Evolutionary conservation across 2,113 vertebrate genomes (phyloP), one percentile per base, ranked within the genome.

Genomic region (Dendropsophus ebraccatus): DNA sequence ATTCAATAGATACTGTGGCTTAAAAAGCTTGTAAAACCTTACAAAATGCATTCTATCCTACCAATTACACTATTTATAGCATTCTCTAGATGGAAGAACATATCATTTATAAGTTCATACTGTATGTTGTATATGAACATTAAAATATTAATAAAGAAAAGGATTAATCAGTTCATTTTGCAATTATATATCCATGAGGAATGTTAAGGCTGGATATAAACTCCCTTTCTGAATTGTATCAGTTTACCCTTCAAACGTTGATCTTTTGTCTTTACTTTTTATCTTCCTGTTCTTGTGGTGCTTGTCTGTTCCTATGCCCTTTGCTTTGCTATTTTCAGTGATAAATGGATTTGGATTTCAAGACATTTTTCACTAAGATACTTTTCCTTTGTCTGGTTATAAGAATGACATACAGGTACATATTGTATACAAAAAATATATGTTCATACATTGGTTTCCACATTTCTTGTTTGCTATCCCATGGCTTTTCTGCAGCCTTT

Each of bases 271-370:
- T 60, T 12, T 58, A 47, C 50, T 75, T 32, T 50, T 75, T 75
- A 47, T 56, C 52, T 70, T 74, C 41, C 13, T 52, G 52, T 11
- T 83, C 28, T 47, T 47, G 70, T 49, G 30, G 13, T 75, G 49
- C 65, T 35, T 70, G 35, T 56, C 30, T 60, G 70, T 75, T 56
- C 52, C 45, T 47, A n/a, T 84, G 82, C 70, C 82, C 82, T 84
- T 84, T 84, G 82, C 54, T 75, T 84, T 84, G 23, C 82, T 62
- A 75, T 84, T 84, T 84, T 41, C 70, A 75, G 70, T 84, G 82
- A 84, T 84, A 62, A 84, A 84, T 84, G 82, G 56, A 72, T 75
- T 84, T 60, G 70, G 62, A 75, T 84, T 62, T 41, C 7, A 41
- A 30, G 41, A 73, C 82, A 75, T 84, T 62, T 84, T 75, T 84